Base-by-base conservation (phyloP, 2,113 vertebrate species). In the Gallinago jamesoni region DNA sequence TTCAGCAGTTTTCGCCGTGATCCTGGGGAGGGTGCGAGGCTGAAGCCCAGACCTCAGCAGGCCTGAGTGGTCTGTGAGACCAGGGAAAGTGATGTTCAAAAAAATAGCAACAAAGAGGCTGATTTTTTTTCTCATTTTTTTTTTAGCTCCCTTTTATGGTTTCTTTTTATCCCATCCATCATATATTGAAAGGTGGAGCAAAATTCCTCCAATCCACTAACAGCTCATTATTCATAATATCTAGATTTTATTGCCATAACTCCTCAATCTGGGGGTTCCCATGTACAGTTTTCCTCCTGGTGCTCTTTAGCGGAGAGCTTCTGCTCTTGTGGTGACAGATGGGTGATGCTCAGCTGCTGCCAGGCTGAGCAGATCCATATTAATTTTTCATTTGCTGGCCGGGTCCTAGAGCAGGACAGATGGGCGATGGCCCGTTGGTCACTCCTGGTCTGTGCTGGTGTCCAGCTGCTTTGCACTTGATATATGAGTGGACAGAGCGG, bases 391-490 rank as follows among this genome's bases (percentile, higher is more conserved):
- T 93, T 79, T 74, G 25, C 87, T 12, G 89, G 59, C 79, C 20
- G n/a, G 73, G 66, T 69, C 55, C 82, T 50, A 56, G 93, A 66
- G 90, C 35, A 16, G 90, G 95, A 98, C 98, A 98, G 98, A 98
- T 98, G 97, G 98, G 93, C 56, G 62, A 85, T 62, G 96, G 97
- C 96, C 78, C 56, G 70, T 92, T 94, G 98, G 95, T 87, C 90
- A 89, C 90, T 95, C 93, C 84, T 6, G 50, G 69, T 45, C 52
- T 33, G 35, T 39, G 78, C 96, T 94, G 96, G 91, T 96, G 96
- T 96, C 98, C 98, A 97, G 97, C 98, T 97, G 98, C 97, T 97
- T 97, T 84, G 96, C 93, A 83, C 98, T 97, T 98, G 98, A 98
- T 98, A 92, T 95, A 97, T 77, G 96, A 97, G 96, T 50, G 92